These are phyloP conservation scores for Mormyrus iriodes DNA, from an alignment of 2,113 vertebrate species.

Conservation along the genomic window DNA sequence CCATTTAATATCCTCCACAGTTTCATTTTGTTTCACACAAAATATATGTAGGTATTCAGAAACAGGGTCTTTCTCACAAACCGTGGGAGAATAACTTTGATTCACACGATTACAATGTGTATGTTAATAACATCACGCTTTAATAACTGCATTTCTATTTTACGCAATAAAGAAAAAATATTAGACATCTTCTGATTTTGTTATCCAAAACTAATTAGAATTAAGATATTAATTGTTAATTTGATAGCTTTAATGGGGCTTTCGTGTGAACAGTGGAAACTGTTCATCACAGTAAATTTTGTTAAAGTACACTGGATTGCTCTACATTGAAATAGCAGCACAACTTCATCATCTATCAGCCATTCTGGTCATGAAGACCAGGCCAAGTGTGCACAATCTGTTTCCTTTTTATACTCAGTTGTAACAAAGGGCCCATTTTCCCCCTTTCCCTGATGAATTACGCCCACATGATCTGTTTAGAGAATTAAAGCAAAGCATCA, in stretches of 20 bases:
- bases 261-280: neutral
- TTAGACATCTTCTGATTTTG: neutral
- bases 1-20: neutral
- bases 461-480: conserved; percentile 13
- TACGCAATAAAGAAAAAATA: neutral
- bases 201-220: neutral
- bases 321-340: neutral
- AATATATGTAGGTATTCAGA: neutral
- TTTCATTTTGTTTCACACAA: neutral
- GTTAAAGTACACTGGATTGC: neutral
- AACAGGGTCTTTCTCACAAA: neutral
- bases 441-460: conserved; percentile 23
- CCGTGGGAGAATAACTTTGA: neutral
- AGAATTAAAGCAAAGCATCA: neutral
- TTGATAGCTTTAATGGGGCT: neutral
- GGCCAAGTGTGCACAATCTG: neutral
- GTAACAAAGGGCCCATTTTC: conserved; percentile 17
- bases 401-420: conserved; percentile 8
- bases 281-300: neutral
- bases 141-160: neutral
- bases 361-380: neutral
- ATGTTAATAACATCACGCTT: neutral
- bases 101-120: neutral
- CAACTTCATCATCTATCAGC: conserved; percentile 6
- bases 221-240: neutral